These are phyloP conservation scores for Forbesichthys papilliferus DNA, from an alignment of 2,113 vertebrate genomes.

Conservation along the genomic window DNA sequence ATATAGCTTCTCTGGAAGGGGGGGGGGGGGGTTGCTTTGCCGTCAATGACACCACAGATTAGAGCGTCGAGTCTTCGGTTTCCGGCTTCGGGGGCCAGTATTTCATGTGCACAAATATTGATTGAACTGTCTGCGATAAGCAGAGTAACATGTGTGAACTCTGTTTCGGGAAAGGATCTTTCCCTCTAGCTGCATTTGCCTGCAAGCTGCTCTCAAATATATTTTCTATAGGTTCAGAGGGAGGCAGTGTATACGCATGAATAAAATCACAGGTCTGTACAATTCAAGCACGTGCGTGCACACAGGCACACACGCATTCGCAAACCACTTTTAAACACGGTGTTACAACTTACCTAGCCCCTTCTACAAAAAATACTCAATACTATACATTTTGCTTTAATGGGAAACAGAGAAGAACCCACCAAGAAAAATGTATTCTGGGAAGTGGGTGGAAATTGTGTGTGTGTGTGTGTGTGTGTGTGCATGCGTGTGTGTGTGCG, in stretches of 20 bases:
- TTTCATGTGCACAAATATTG: slow-evolving; percentile 64
- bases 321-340: no score
- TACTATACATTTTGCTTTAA: background rate
- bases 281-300: background rate
- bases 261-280: background rate
- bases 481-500: background rate
- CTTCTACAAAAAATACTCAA: background rate
- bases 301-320: background rate
- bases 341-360: no score
- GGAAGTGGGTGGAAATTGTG: background rate
- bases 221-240: background rate
- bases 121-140: slow-evolving; percentile 58
- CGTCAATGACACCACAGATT: slow-evolving; percentile 62
- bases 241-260: background rate
- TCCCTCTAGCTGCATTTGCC: slow-evolving; percentile 36
- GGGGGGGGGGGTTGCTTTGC: slow-evolving; percentile 39
- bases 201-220: slow-evolving; percentile 7
- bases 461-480: slow-evolving; percentile 10
- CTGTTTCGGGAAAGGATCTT: slow-evolving; percentile 39
- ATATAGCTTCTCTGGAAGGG: slow-evolving; percentile 14
- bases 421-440: no score
- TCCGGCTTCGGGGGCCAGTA: slow-evolving; percentile 59
- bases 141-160: slow-evolving; percentile 57
- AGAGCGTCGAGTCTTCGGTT: slow-evolving; percentile 32
- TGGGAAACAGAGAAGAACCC: background rate